Conservation (phyloP, 2,888 invertebrate genomes). For the Thelaira solivaga region DNA sequence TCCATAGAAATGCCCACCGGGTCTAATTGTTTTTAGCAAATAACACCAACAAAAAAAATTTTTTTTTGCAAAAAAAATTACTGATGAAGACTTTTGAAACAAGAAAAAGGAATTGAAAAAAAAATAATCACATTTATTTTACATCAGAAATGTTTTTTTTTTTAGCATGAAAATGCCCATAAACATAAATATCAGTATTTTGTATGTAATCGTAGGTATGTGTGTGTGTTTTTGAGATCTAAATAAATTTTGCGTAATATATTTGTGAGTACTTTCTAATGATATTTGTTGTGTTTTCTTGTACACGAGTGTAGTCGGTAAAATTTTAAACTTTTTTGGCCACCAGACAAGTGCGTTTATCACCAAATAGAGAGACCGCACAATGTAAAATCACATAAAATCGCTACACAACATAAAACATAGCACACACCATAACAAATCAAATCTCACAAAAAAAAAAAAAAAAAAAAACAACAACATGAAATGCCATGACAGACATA, state of each 20-base stretch:
- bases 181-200: too few species aligned
- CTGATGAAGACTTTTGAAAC: too few species aligned
- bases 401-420: slow-evolving; percentile 16
- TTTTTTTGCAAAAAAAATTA: too few species aligned
- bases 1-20: too few species aligned
- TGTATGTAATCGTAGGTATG: neutral
- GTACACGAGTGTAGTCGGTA: neutral
- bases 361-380: slow-evolving; percentile 52
- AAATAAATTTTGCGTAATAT: slow-evolving; percentile 44
- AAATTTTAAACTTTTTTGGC: slow-evolving; percentile 14
- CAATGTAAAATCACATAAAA: slow-evolving; percentile 55
- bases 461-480: slow-evolving; percentile 28
- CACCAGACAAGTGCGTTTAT: slow-evolving; percentile 57
- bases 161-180: too few species aligned
- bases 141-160: too few species aligned
- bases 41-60: too few species aligned
- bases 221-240: neutral
- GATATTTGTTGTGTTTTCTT: slow-evolving; percentile 34
- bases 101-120: too few species aligned
- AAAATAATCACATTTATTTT: too few species aligned
- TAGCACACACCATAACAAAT: neutral
- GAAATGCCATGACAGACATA: too few species aligned
- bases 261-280: too few species aligned
- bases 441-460: neutral
- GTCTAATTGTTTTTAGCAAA: too few species aligned